phyloP scores from a whole-genome alignment of 2,888 invertebrate genomes.

The Caenorhabditis becei region DNA sequence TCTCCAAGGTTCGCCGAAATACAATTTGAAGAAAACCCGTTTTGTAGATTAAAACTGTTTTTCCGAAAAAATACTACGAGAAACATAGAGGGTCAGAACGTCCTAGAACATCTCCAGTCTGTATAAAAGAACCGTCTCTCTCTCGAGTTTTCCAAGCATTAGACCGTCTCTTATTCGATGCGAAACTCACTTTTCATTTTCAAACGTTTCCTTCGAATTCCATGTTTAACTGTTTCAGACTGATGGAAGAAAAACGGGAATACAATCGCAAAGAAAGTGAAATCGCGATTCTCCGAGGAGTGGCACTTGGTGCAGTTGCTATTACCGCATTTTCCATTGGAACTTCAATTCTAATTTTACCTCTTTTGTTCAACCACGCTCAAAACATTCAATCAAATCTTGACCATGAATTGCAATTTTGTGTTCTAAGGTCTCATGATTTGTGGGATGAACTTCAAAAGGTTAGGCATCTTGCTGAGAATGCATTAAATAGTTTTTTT shows the following conservation, averaged over 20 bases:
- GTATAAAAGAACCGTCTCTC: no score
- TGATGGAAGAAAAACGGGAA: conserved; percentile 2
- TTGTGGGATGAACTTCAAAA: conserved; percentile 65
- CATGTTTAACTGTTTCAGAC: no score
- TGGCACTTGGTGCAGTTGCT: conserved; percentile 51
- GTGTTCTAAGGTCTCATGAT: conserved; percentile 64
- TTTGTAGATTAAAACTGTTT: background rate
- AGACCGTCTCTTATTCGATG: no score
- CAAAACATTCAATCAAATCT: conserved; percentile 58
- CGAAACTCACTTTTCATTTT: no score
- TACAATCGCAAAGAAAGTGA: conserved; percentile 52
- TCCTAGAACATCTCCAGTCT: no score
- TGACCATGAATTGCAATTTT: conserved; percentile 68
- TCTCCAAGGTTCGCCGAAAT: background rate
- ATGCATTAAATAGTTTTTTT: background rate
- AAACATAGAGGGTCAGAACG: no score
- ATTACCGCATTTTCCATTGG: conserved; percentile 55
- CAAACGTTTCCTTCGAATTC: conserved; percentile 5
- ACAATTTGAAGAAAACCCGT: conserved; percentile 4
- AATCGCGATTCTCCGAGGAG: conserved; percentile 38
- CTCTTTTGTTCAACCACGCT: conserved; percentile 64
- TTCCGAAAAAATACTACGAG: background rate
- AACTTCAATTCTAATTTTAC: conserved; percentile 58
- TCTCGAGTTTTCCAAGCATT: no score
- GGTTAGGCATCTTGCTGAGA: no score